Conservation (phyloP, 2,797 vertebrate genomes). For the Helostoma temminkii region DNA sequence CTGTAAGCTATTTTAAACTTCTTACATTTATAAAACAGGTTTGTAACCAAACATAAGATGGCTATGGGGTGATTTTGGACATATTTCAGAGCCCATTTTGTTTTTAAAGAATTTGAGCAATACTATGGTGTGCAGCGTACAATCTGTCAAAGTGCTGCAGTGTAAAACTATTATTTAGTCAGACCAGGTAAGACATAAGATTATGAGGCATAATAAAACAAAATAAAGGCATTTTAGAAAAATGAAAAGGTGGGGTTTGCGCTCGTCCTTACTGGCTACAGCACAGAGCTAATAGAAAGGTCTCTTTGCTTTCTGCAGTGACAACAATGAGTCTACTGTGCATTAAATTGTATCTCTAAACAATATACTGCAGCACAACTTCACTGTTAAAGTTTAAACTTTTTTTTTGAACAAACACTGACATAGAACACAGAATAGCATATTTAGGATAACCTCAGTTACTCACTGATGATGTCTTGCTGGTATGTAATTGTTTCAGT, state of each 20-base stretch:
- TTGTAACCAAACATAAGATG: background rate
- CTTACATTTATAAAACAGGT: background rate
- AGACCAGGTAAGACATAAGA: background rate
- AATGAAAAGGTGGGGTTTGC: too few species aligned
- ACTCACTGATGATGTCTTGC: slow-evolving; percentile 21
- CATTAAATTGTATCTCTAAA: slow-evolving; percentile 7
- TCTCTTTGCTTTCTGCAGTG: background rate
- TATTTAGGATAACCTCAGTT: slow-evolving; percentile 45
- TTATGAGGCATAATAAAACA: too few species aligned
- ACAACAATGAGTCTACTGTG: slow-evolving; percentile 30
- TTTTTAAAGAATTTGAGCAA: background rate
- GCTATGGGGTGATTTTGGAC: background rate
- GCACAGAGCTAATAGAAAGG: background rate
- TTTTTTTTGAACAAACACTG: background rate
- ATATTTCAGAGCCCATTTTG: background rate
- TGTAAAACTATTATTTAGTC: background rate
- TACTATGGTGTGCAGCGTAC: background rate
- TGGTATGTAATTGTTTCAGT: background rate
- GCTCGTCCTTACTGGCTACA: background rate
- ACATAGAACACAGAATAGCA: too few species aligned
- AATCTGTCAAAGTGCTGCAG: background rate
- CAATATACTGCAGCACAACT: slow-evolving; percentile 11
- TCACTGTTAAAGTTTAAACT: background rate
- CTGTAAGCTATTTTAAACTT: background rate
- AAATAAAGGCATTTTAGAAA: slow-evolving; percentile 1